phyloP scores from a whole-genome alignment of 2,797 vertebrate species.

The Hypotaenidia okinawae region DNA sequence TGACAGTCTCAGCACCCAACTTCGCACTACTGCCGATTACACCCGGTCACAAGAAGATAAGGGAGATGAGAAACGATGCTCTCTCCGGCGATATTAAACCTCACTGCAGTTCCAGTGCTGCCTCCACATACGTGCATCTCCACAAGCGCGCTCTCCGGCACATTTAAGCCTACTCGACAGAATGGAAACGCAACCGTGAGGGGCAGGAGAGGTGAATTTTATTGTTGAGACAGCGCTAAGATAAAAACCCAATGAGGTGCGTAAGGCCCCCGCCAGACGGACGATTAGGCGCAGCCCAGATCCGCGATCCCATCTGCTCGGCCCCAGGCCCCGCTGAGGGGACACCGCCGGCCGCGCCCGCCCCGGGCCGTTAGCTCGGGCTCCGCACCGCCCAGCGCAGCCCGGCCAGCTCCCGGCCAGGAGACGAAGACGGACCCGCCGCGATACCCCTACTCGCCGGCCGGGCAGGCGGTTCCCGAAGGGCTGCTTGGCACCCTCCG shows the following conservation, averaged over 20 bases:
- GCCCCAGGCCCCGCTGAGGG: background rate
- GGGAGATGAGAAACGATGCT: accelerated
- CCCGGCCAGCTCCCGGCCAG: background rate
- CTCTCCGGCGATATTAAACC: background rate
- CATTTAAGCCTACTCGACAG: background rate
- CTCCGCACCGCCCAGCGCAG: background rate
- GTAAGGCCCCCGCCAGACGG: background rate
- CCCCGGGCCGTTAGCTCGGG: background rate
- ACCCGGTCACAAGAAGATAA: accelerated
- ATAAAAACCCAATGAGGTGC: accelerated
- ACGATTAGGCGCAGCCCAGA: background rate
- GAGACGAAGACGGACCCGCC: background rate
- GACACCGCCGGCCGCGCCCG: background rate
- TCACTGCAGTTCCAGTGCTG: background rate
- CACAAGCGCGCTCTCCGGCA: background rate
- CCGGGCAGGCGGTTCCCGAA: background rate
- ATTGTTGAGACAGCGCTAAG: background rate
- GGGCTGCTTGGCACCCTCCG: background rate
- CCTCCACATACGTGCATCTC: background rate
- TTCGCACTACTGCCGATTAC: accelerated
- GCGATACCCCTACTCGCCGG: background rate
- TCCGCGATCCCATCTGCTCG: background rate
- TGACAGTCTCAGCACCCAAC: background rate
- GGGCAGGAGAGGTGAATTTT: background rate
- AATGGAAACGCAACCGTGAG: background rate